These are phyloP conservation scores for Ictalurus punctatus DNA, from an alignment of 2,113 vertebrate species.

Conservation along the genomic window DNA sequence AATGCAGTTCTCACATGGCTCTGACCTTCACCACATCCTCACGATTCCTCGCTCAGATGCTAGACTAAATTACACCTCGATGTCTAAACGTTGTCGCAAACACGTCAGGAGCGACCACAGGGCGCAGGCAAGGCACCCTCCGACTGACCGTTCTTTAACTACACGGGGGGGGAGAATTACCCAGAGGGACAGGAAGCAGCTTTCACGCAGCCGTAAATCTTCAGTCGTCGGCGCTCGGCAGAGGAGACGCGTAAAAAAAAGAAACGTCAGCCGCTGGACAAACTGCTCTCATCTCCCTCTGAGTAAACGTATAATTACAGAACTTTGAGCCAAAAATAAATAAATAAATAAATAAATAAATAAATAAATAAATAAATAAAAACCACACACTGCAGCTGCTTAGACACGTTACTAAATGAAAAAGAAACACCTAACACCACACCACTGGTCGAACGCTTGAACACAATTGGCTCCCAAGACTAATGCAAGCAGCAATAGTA, in stretches of 20 bases:
- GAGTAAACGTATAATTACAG: constrained; percentile 27
- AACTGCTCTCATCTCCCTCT: neutral
- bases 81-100: neutral
- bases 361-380: neutral
- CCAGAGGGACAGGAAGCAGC: constrained; percentile 20
- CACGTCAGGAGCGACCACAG: neutral
- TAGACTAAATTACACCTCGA: constrained; percentile 12
- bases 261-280: neutral
- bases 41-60: neutral
- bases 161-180: neutral
- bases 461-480: neutral
- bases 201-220: constrained; percentile 17
- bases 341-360: neutral
- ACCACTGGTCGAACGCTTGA: neutral
- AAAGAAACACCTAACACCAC: neutral
- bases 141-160: constrained; percentile 17
- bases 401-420: neutral
- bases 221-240: neutral
- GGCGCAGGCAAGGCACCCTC: neutral
- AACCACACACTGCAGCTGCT: neutral
- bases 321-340: neutral
- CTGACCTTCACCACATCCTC: constrained; percentile 49
- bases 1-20: constrained; percentile 25
- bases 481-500: neutral
- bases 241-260: neutral